These are phyloP conservation scores for Nasonovia ribisnigri DNA, from an alignment of 2,888 invertebrate genomes.

Conservation along the genomic window DNA sequence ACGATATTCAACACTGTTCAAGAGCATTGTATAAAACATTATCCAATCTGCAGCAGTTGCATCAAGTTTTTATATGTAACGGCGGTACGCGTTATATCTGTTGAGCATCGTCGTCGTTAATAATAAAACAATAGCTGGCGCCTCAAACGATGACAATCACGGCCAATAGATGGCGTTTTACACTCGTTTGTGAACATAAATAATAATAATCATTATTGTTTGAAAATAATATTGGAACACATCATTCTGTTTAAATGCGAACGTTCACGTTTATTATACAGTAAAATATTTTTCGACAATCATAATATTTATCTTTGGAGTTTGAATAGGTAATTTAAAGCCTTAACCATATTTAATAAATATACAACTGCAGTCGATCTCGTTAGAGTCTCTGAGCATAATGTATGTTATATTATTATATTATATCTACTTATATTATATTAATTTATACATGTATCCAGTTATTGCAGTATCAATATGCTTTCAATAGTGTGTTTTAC, in stretches of 20 bases:
- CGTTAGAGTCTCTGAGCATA: background rate
- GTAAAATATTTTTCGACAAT: background rate
- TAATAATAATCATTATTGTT: background rate
- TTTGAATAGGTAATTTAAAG: background rate
- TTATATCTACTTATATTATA: no score
- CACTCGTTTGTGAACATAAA: background rate
- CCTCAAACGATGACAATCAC: background rate
- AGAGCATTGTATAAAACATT: background rate
- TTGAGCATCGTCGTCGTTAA: slow-evolving; percentile 1
- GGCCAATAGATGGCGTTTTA: slow-evolving; percentile 3
- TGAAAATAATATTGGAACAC: background rate
- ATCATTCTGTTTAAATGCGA: background rate
- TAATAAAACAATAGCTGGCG: slow-evolving; percentile 14
- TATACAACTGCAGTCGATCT: background rate
- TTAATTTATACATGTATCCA: no score
- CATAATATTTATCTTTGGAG: background rate
- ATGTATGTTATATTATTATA: background rate
- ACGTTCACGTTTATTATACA: background rate
- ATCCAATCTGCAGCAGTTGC: background rate
- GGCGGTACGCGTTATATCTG: background rate
- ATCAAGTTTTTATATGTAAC: background rate
- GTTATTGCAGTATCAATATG: background rate
- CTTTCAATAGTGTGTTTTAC: background rate
- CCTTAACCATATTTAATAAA: background rate
- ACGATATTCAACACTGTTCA: background rate